Evolutionary conservation across 2,888 invertebrate species (phyloP), one percentile per base, ranked within the genome.

Genomic region (Beris morrisii): DNA sequence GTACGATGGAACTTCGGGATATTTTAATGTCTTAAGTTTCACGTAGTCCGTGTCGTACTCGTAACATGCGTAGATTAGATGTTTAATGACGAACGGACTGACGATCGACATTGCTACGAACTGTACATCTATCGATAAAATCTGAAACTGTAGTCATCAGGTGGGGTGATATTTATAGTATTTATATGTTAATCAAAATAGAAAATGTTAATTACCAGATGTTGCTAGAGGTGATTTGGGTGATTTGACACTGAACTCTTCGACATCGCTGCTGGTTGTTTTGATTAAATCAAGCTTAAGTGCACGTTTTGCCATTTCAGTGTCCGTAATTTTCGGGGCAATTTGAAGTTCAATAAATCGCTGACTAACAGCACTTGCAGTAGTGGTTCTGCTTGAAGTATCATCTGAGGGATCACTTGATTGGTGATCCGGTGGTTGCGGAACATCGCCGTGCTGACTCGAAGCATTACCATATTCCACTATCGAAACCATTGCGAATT

Each of bases 301-400:
- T 5, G 78, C 75, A 70, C 78, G 77, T 67, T 77, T 79, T 43
- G 76, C 74, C 46, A 79, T 69, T 66, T 79, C 76, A 46, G 69
- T 61, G 38, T 61, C 61, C 69, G 80, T 81, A 70, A 82, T 83
- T 32, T 84, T 82, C 50, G 84, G 81, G 12, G 53, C 45, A 67
- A 86, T 83, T 75, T 83, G 79, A 54, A 86, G 81, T 72, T 86
- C 86, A 57, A 86, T 84, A 52, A 85, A 85, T 69, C 85, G 84
- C 73, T 86, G 86, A 71, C 86, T 86, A 56, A 86, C 82, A 31
- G 86, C 86, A 71, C 86, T 85, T 69, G n/a, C 58, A 31, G 5
- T 66, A 45, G 38, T 44, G 12, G 15, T 52, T 22, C 44, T 28
- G 2, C n/a, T 54, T n/a, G 31, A 50, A 11, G 61, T 11, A 50